These are phyloP conservation scores for Diogma glabrata DNA, from an alignment of 2,888 invertebrate genomes.

Conservation along the genomic window DNA sequence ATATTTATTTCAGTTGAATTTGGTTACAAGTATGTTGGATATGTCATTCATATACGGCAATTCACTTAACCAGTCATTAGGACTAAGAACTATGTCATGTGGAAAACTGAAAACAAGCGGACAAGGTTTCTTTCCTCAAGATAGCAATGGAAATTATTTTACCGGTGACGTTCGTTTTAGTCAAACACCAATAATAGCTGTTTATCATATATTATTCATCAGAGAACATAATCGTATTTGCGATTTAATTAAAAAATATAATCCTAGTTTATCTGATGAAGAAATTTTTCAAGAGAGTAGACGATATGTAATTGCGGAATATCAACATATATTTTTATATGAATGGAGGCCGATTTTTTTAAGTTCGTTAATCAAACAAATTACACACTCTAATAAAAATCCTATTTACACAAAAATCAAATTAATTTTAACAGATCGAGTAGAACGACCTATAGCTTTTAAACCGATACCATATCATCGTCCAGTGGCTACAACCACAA, in stretches of 20 bases:
- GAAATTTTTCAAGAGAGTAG: background rate
- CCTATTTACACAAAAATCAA: no score
- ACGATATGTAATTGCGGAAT: background rate
- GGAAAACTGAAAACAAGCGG: background rate
- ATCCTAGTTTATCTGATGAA: background rate
- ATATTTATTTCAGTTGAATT: no score
- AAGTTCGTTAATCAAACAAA: background rate
- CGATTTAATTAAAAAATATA: background rate
- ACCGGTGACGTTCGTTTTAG: background rate
- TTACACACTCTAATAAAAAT: no score
- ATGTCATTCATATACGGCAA: background rate
- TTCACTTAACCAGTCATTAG: no score
- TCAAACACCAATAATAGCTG: conserved; percentile 1
- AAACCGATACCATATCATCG: background rate
- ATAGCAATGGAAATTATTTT: background rate
- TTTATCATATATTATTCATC: background rate
- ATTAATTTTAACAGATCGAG: no score
- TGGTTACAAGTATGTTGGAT: background rate
- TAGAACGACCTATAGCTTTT: no score
- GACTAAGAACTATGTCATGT: background rate
- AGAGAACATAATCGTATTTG: background rate
- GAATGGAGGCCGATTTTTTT: background rate
- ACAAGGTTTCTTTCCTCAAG: background rate
- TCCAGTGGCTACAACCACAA: background rate
- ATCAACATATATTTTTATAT: conserved; percentile 26